Evolutionary conservation across 2,113 vertebrate species (phyloP), one percentile per base, ranked within the genome.

Genomic region (Balaeniceps rex): DNA sequence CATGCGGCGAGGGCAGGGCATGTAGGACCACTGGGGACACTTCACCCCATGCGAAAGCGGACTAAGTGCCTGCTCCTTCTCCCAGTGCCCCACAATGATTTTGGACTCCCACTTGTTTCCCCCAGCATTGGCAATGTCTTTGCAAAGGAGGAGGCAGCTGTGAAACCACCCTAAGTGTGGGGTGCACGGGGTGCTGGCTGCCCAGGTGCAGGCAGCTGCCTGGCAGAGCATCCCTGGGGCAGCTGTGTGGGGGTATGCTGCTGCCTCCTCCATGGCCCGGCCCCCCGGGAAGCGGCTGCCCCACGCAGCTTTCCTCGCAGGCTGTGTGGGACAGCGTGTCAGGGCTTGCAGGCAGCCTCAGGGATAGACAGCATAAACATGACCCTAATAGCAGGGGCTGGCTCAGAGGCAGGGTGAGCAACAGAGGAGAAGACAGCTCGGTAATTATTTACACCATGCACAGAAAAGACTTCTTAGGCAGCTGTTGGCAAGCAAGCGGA

Each of bases 1-100:
- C 21, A 38, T 3, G 10, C 4, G 18, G 52, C 0, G 1, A 81
- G 31, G 12, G 4, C 36, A 52, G 31, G 52, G 9, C 6, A 3
- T 6, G 31, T 19, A 61, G 44, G 36, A 42, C 46, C 34, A 3
- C 1, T 2, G n/a, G 16, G 28, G 86, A 86, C n/a, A 46, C 34
- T 28, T 86, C 75, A 46, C 28, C 17, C 18, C 3, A 0, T 24
- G 36, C 6, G 7, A 63, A 84, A 34, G 47, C 2, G 3, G 12
- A 47, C 76, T 36, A 52, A 90, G 19, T 0, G 8, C 34, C 36
- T 1, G 6, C 23, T 71, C 38, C 57, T n/a, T 18, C 68, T 58
- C 46, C 34, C 36, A 33, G 42, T 2, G 1, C 19, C 16, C 51
- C 33, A 42, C 1, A 2, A 54, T 6, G 10, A 49, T 64, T 72